Base-by-base conservation (phyloP, 2,113 vertebrate species). In the Coptodon bakossiorum region DNA sequence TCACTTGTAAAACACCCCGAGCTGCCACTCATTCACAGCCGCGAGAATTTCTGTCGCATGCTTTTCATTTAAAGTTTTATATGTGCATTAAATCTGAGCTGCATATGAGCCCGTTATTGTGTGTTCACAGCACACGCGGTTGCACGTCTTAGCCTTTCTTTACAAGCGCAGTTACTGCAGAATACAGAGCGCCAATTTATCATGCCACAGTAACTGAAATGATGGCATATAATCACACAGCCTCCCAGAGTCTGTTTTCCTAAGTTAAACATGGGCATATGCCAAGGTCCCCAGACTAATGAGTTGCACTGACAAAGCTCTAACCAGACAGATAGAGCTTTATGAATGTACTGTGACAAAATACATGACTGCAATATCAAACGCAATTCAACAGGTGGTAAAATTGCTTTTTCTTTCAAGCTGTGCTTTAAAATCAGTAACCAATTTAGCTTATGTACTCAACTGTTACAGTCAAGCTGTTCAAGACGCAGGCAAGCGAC, bases 1-100 rank as follows among this genome's bases (percentile, higher is more conserved):
- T 93, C 85, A 80, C 90, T 94, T 90, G 71, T 87, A 90, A 92
- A 92, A 91, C 76, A 81, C 82, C 86, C 85, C 36, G 53, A 94
- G 86, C 91, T 94, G 92, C 85, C 93, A 90, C 86, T 91, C 91
- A 89, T 27, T 52, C 76, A 13, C 19, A 89, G 86, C 87, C 2
- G 31, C 80, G 12, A 80, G 83, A 61, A 68, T 54, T 68, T 57
- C 68, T 78, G 80, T 81, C 5, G 29, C 54, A 50, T n/a, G 52
- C 78, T 86, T 86, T 78, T 83, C 14, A 89, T 82, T 85, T 61
- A 5, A 56, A 81, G 53, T 82, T 45, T 56, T 43, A n/a, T 80
- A 63, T 81, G 84, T 73, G 27, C 82, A 24, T 84, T 84, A 36
- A 59, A 63, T 84, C 43, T 12, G 40, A 73, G 43, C 1, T 79